Percentiles rank a stretch among this genome's conserved stretches.
These are phyloP conservation scores for Capitulum mitella DNA, from an alignment of 2,888 invertebrate genomes.

Conservation along the genomic window DNA sequence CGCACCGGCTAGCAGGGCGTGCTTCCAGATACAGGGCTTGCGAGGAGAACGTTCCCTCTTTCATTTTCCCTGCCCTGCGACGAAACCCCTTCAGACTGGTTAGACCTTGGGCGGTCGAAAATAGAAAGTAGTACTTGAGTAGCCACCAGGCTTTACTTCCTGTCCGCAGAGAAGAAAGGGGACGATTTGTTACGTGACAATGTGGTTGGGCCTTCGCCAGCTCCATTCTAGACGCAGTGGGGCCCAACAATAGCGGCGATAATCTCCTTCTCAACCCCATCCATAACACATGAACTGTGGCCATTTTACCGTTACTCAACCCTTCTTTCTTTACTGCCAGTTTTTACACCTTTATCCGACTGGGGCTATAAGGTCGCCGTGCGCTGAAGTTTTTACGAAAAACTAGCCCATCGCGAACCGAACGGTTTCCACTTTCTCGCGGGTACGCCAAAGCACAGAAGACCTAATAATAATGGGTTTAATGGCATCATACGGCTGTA, in stretches of 20 bases:
- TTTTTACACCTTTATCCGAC: conserved; percentile 17
- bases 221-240: not conserved
- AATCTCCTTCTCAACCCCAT: conserved; percentile 4
- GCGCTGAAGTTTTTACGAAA: not conserved
- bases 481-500: conserved; percentile 1
- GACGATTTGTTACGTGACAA: conserved; percentile 5
- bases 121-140: conserved; percentile 18
- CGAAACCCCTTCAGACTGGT: no score
- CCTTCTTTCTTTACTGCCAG: conserved; percentile 10
- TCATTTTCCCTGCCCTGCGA: no score
- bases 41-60: no score
- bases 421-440: not conserved
- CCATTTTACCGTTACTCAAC: not conserved
- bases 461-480: conserved; percentile 9
- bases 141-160: not conserved
- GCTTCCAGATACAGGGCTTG: no score
- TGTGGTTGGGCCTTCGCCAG: not conserved
- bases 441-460: not conserved
- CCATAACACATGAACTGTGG: conserved; percentile 17
- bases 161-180: not conserved
- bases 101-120: not conserved
- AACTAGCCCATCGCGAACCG: not conserved
- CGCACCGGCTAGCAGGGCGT: no score
- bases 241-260: not conserved
- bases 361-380: not conserved